Conservation (phyloP, 2,888 invertebrate genomes). For the Boloria euphrosyne region DNA sequence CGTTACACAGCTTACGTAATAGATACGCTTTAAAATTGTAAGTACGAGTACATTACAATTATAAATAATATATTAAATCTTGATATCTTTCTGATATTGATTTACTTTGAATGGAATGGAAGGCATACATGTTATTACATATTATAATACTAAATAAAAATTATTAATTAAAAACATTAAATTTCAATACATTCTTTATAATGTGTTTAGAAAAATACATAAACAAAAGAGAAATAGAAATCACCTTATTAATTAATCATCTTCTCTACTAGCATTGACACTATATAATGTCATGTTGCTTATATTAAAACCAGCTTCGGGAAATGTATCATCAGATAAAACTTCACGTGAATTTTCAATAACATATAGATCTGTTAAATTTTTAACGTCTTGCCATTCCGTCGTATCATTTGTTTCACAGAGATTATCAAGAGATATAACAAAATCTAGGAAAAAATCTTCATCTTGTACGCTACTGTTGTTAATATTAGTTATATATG, state of each 20-base stretch:
- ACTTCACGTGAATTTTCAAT: background rate
- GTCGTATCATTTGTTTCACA: slow-evolving; percentile 23
- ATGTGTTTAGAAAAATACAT: too few relatives aligned
- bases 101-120: too few relatives aligned
- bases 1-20: slow-evolving; percentile 12
- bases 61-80: background rate
- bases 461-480: background rate
- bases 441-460: slow-evolving; percentile 29
- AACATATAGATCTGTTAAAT: background rate
- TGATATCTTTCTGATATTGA: too few relatives aligned
- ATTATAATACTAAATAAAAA: too few relatives aligned
- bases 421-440: slow-evolving; percentile 27
- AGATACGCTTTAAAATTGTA: background rate
- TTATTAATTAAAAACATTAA: too few relatives aligned
- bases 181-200: too few relatives aligned
- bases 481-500: background rate
- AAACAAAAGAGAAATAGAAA: too few relatives aligned
- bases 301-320: background rate
- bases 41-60: background rate
- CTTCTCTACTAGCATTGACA: background rate
- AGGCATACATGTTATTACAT: too few relatives aligned
- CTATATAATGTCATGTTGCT: background rate
- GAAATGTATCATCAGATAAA: background rate
- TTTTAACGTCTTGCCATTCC: background rate
- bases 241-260: background rate